These are phyloP conservation scores for Trichopoda pennipes DNA, from an alignment of 2,888 invertebrate genomes.

Conservation along the genomic window DNA sequence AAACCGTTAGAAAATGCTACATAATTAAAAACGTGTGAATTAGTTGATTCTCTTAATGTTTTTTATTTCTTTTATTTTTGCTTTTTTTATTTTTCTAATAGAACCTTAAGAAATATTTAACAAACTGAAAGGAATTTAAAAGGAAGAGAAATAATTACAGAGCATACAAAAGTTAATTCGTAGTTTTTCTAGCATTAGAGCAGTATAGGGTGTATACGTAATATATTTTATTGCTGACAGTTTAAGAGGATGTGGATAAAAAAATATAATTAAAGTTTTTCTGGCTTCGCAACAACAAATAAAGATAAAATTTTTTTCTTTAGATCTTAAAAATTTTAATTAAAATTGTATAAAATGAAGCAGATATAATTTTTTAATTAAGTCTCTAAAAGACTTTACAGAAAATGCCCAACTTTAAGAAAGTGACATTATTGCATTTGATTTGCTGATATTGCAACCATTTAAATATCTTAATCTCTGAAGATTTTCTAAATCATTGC, in stretches of 20 bases:
- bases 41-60: constrained; percentile 52
- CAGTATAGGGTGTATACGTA: background rate
- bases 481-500: too few species aligned
- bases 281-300: background rate
- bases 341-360: too few species aligned
- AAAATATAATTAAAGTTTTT: constrained; percentile 47
- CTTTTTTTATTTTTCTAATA: constrained; percentile 10
- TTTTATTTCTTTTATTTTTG: background rate
- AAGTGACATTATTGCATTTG: too few species aligned
- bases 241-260: constrained; percentile 32
- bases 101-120: constrained; percentile 16
- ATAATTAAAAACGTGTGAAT: constrained; percentile 69
- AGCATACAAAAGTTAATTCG: constrained; percentile 67
- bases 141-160: constrained; percentile 65
- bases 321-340: too few species aligned
- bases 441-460: background rate
- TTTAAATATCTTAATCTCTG: too few species aligned
- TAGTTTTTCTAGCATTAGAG: constrained; percentile 41
- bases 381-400: too few species aligned
- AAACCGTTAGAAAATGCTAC: constrained; percentile 66
- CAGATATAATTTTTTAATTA: too few species aligned
- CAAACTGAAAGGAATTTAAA: constrained; percentile 4
- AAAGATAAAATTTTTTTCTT: background rate
- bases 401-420: too few species aligned
- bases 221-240: constrained; percentile 63